Base-by-base conservation (phyloP, 2,113 vertebrate species). In the Oceanites oceanicus region DNA sequence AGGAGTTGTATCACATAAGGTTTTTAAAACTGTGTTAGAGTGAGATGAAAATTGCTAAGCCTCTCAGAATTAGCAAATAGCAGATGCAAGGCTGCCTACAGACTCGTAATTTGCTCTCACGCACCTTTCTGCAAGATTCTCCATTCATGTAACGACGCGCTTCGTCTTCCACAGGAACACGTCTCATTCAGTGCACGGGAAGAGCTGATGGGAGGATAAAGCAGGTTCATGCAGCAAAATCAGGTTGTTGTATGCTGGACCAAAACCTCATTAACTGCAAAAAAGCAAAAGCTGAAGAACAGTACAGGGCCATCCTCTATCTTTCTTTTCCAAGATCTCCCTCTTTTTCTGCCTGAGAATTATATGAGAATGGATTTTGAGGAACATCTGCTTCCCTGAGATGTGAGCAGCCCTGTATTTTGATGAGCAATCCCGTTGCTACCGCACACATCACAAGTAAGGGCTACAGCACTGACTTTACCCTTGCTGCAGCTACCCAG, bases 381-480 rank as follows among this genome's bases (percentile, higher is more conserved):
- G 19, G 47, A 53, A 11, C 27, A 55, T 14, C 59, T 50, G 29
- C 26, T 29, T 49, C 26, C 36, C 71, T 32, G 36, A 67, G 72
- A 42, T 27, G 32, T 10, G 27, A 77, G 23, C 50, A 66, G 52
- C n/a, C 34, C 58, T 26, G 19, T 16, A 10, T 44, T 67, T 44
- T 44, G 26, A 50, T 10, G 59, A 56, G 52, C 38, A 26, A 36
- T 29, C 52, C 56, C 63, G 15, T 6, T 32, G 42, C 62, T 63
- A 22, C 47, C 0, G 0, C 26, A 27, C 32, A 40, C 2, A 1
- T 30, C 42, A 20, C 13, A 26, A n/a, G 11, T 19, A 47, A 49
- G 71, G 11, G 32, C 52, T 40, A 8, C 53, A 55, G 73, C 58
- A 6, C 44, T 25, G 63, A 38, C 49, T 16, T 11, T 47, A 45